These are phyloP conservation scores for Julus scandinavius DNA, from an alignment of 2,888 invertebrate species.

Conservation along the genomic window DNA sequence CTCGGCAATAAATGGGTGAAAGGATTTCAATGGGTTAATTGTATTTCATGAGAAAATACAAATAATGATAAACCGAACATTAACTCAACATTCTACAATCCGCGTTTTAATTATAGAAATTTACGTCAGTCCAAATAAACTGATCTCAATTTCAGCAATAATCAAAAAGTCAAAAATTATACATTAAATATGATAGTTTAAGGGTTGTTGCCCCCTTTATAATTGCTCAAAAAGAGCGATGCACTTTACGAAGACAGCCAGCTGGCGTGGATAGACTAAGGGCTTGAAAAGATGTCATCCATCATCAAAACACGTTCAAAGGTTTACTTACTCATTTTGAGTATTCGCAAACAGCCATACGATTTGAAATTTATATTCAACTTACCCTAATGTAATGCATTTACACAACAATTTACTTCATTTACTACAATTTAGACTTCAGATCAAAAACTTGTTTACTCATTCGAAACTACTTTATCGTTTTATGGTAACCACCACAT, in stretches of 20 bases:
- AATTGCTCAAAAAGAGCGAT: constrained; percentile 10
- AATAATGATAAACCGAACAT: no score
- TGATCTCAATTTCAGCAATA: background rate
- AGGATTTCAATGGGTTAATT: background rate
- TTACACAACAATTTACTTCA: no score
- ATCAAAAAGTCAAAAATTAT: background rate
- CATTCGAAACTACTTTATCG: background rate
- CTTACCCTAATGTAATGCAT: no score
- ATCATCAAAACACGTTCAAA: background rate
- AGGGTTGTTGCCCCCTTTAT: background rate
- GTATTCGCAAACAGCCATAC: no score
- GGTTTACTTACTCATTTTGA: background rate
- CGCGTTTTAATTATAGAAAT: background rate
- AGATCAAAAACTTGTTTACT: background rate
- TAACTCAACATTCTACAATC: no score
- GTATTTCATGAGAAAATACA: background rate
- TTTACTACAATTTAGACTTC: no score
- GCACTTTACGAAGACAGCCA: constrained; percentile 1
- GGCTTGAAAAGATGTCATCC: constrained; percentile 9
- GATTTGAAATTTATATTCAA: no score
- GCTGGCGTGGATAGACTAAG: constrained; percentile 20
- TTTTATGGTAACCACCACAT: background rate
- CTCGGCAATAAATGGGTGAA: background rate
- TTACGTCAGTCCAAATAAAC: background rate
- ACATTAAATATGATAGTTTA: background rate